Conservation (phyloP, 2,797 vertebrate species). For the Anas flavirostris region DNA sequence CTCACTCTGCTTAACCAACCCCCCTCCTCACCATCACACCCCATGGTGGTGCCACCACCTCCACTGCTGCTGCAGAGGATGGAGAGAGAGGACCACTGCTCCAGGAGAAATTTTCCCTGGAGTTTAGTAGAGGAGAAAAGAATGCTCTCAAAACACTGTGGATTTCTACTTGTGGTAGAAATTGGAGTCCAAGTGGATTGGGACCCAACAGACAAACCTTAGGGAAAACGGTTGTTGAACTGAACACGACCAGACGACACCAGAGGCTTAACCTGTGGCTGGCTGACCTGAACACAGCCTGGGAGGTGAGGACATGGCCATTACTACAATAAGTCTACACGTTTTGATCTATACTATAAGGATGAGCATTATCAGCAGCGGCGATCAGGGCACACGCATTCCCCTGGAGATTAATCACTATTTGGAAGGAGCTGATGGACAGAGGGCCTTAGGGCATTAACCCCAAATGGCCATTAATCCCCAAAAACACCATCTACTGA, state of each 20-base stretch:
- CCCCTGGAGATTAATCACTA: conserved; percentile 65
- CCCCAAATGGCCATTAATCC: conserved; percentile 56
- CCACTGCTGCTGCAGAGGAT: neutral
- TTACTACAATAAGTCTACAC: conserved; percentile 43
- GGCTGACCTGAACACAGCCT: conserved; percentile 36
- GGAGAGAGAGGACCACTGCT: neutral
- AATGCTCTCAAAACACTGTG: neutral
- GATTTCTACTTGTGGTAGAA: neutral
- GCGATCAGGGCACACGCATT: conserved; percentile 59
- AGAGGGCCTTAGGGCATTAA: conserved; percentile 63
- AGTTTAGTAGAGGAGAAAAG: neutral
- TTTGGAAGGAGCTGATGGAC: conserved; percentile 53
- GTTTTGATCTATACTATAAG: conserved; percentile 62
- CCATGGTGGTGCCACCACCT: neutral
- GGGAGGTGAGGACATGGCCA: conserved; percentile 51
- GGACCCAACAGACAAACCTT: neutral
- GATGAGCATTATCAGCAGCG: conserved; percentile 67
- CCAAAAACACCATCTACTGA: neutral
- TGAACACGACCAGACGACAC: neutral
- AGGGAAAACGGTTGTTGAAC: neutral
- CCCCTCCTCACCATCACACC: neutral
- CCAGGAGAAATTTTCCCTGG: neutral
- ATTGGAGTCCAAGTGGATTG: neutral
- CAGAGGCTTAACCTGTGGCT: conserved; percentile 32
- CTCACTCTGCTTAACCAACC: neutral